phyloP scores from a whole-genome alignment of 2,888 invertebrate genomes.

The Nycteola revayana region DNA sequence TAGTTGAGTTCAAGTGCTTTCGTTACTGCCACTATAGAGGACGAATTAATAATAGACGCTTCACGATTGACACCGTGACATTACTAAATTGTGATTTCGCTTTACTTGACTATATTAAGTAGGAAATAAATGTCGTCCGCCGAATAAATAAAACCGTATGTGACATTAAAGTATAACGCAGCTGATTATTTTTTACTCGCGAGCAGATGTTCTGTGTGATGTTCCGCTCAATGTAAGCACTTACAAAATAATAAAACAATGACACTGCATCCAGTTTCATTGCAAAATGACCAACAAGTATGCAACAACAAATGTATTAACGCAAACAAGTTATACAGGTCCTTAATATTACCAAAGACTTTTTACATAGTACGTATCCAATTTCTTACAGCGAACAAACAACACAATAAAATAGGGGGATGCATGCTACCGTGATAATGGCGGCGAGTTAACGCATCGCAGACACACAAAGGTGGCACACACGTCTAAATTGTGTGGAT shows the following conservation, averaged over 20 bases:
- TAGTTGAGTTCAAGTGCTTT: conserved; percentile 19
- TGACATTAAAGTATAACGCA: neutral
- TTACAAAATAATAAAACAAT: conserved; percentile 22
- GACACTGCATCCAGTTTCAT: conserved; percentile 34
- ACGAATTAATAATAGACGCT: conserved; percentile 24
- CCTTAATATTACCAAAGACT: conserved; percentile 52
- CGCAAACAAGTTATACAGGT: conserved; percentile 59
- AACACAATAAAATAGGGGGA: conserved; percentile 49
- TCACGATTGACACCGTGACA: conserved; percentile 20
- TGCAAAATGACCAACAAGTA: conserved; percentile 39
- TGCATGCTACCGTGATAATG: conserved; percentile 58
- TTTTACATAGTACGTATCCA: conserved; percentile 49
- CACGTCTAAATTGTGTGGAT: conserved; percentile 35
- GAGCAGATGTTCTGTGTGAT: conserved; percentile 12
- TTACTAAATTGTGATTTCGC: conserved; percentile 19
- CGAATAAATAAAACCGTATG: conserved; percentile 2
- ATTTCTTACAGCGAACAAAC: conserved; percentile 62
- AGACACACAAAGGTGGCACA: conserved; percentile 39
- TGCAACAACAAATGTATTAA: conserved; percentile 37
- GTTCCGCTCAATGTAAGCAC: conserved; percentile 12
- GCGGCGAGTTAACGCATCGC: conserved; percentile 36
- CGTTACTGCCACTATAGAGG: conserved; percentile 21
- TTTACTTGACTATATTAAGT: conserved; percentile 19
- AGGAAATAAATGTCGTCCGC: conserved; percentile 7
- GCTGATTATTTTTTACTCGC: neutral